These are phyloP conservation scores for Larimichthys crocea DNA, from an alignment of 2,113 vertebrate genomes.

Conservation along the genomic window DNA sequence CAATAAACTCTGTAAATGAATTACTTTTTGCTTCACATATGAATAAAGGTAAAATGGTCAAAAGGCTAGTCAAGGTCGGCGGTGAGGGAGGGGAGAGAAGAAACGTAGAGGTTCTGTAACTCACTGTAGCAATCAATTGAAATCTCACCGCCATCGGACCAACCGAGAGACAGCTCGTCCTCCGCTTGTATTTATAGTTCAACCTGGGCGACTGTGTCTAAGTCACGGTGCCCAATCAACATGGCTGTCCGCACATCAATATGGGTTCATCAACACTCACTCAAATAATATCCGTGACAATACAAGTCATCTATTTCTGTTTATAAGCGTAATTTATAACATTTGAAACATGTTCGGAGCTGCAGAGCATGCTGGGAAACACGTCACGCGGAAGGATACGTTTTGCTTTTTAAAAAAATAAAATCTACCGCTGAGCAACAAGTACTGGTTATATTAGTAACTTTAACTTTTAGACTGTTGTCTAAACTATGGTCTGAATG, in stretches of 20 bases:
- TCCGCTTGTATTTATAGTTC: rapidly evolving
- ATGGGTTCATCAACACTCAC: rapidly evolving
- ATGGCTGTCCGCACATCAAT: rapidly evolving
- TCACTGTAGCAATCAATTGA: conserved; percentile 81
- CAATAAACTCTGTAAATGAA: no score
- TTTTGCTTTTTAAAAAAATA: not conserved
- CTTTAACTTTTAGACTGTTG: rapidly evolving
- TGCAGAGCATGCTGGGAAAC: conserved; percentile 48
- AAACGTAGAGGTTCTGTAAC: conserved; percentile 77
- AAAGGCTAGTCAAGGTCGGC: conserved; percentile 68
- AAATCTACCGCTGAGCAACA: not conserved
- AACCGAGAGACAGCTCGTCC: rapidly evolving
- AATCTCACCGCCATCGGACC: conserved; percentile 76
- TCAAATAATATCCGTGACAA: rapidly evolving
- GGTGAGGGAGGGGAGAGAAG: conserved; percentile 77
- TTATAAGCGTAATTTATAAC: no score
- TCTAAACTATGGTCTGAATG: not conserved
- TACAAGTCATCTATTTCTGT: rapidly evolving
- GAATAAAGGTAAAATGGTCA: not conserved
- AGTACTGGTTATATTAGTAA: not conserved
- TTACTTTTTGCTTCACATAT: no score
- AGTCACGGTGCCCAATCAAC: rapidly evolving
- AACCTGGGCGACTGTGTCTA: rapidly evolving
- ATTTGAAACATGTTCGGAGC: rapidly evolving
- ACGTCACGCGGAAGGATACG: not conserved